Evolutionary conservation across 2,888 invertebrate genomes (phyloP).

Genomic region (Harpalus rubripes): DNA sequence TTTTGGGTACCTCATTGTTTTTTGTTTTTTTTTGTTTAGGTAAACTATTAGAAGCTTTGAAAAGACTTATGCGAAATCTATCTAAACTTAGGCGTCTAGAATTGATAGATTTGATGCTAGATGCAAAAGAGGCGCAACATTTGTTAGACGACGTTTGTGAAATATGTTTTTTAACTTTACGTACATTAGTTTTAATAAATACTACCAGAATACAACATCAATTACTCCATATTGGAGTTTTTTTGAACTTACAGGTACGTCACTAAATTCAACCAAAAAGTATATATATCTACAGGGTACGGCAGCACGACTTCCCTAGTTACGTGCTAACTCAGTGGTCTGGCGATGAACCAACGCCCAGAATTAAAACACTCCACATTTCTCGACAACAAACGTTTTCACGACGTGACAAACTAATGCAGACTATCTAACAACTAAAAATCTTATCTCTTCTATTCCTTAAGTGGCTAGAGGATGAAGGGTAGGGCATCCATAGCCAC

Average conservation of each 20-base stretch:
- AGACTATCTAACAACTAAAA: no score
- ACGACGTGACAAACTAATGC: no score
- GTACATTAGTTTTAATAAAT: conserved; percentile 85
- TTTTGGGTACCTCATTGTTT: no score
- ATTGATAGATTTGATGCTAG: conserved; percentile 87
- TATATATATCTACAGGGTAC: no score
- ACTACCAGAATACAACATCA: conserved; percentile 85
- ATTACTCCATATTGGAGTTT: conserved; percentile 87
- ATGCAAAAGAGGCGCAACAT: conserved; percentile 84
- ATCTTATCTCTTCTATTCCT: no score
- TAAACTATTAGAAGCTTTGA: conserved; percentile 83
- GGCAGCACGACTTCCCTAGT: no score
- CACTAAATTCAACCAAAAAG: neutral
- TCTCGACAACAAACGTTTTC: no score
- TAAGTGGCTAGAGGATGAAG: no score
- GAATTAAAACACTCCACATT: no score
- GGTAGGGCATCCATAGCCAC: no score
- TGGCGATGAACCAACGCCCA: no score
- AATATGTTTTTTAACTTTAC: conserved; percentile 82
- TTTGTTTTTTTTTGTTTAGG: conserved; percentile 73
- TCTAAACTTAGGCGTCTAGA: conserved; percentile 82
- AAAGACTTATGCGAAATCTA: conserved; percentile 84
- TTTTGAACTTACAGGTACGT: conserved; percentile 84
- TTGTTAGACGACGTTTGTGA: conserved; percentile 86
- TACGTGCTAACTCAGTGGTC: no score